These are phyloP conservation scores for Clavelina lepadiformis DNA, from an alignment of 23 tunicate genomes.

Conservation along the genomic window DNA sequence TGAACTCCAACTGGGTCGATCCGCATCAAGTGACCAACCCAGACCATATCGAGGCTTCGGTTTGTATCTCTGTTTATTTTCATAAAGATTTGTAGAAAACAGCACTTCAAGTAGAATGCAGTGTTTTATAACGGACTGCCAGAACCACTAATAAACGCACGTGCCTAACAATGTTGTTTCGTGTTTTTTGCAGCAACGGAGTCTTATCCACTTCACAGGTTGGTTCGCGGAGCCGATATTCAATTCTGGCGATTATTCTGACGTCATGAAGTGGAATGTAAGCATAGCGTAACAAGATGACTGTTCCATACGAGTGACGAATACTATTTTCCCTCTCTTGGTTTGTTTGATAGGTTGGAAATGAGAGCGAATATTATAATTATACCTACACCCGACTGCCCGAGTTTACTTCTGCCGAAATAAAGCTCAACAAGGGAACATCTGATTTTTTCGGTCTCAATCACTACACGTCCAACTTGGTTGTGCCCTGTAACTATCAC, in stretches of 20 bases:
- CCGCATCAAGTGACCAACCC: constrained; percentile 47
- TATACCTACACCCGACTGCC: constrained; percentile 51
- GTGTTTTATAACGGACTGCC: too few species aligned
- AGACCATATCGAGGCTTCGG: constrained; percentile 79
- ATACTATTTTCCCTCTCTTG: too few species aligned
- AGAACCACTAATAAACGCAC: too few species aligned
- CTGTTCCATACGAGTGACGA: too few species aligned
- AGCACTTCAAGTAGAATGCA: too few species aligned
- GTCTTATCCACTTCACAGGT: constrained; percentile 68
- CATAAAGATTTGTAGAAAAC: not conserved
- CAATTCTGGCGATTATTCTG: constrained; percentile 86
- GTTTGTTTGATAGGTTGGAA: constrained; percentile 70
- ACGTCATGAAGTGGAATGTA: constrained; percentile 81
- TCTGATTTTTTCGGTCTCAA: constrained; percentile 98
- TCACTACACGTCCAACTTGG: constrained; percentile 92
- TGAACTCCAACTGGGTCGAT: constrained; percentile 92
- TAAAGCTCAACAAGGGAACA: constrained; percentile 57
- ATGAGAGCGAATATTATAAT: constrained; percentile 69
- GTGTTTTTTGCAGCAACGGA: constrained; percentile 65
- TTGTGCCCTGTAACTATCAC: constrained; percentile 44
- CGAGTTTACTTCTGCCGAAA: constrained; percentile 84
- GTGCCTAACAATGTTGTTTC: too few species aligned
- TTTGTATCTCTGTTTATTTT: constrained; percentile 1
- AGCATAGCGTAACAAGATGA: too few species aligned
- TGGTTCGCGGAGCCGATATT: constrained; percentile 99